A percentile compares a stretch with the other conserved stretches of the same genome.
Conservation (phyloP, 2,888 invertebrate species). For the Torymus tubicola region DNA sequence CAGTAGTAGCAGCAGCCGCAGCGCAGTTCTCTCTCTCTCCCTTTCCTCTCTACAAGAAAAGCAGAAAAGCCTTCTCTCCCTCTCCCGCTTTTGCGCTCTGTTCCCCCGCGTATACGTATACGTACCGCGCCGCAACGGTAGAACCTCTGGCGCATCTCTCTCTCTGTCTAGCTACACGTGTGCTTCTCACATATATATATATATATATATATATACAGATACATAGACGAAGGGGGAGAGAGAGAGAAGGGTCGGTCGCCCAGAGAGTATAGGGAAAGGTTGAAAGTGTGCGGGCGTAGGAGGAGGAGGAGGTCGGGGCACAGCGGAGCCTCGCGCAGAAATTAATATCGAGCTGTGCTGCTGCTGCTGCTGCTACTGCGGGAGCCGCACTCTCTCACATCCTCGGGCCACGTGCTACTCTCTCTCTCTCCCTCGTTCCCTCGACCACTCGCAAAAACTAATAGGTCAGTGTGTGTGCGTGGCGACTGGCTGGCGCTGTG, state of each 20-base stretch:
- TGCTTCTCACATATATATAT: no score
- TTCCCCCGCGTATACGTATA: background rate
- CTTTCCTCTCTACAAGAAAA: background rate
- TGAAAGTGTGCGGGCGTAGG: slow-evolving; percentile 33
- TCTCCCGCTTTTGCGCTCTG: background rate
- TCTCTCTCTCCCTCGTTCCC: background rate
- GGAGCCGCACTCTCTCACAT: slow-evolving; percentile 2
- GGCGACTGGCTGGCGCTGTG: background rate
- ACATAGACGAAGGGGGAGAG: background rate
- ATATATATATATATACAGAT: no score
- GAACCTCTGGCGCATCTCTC: no score
- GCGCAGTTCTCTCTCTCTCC: no score
- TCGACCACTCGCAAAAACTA: slow-evolving; percentile 50
- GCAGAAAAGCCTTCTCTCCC: background rate
- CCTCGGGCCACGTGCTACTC: background rate
- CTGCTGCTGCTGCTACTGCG: slow-evolving; percentile 28
- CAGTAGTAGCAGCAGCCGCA: no score
- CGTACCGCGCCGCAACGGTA: no score
- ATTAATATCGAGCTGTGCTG: slow-evolving; percentile 71
- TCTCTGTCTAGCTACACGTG: no score
- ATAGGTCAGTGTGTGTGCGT: slow-evolving; percentile 46
- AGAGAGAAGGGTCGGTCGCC: slow-evolving; percentile 22
- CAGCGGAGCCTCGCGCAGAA: slow-evolving; percentile 65
- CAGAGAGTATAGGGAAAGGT: slow-evolving; percentile 54
- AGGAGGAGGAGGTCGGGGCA: slow-evolving; percentile 52